phyloP scores from a whole-genome alignment of 2,797 vertebrate genomes.

The Varecia variegata region DNA sequence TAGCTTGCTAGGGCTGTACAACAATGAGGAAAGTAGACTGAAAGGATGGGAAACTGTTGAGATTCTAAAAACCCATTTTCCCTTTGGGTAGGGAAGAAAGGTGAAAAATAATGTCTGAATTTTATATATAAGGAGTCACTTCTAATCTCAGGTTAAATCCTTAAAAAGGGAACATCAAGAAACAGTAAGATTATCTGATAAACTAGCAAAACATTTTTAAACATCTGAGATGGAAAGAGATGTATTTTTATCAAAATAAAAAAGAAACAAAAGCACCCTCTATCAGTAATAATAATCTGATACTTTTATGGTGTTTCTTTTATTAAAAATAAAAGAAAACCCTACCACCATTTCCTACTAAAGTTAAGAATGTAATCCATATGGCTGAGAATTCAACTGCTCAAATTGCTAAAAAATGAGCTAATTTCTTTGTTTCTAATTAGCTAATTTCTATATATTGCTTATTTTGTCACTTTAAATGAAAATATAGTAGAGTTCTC shows the following conservation, averaged over 20 bases:
- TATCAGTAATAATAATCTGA: constrained; percentile 36
- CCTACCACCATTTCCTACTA: constrained; percentile 56
- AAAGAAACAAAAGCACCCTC: constrained; percentile 42
- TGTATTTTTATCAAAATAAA: constrained; percentile 62
- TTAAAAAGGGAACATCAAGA: neutral
- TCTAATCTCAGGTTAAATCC: constrained; percentile 19
- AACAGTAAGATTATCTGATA: constrained; percentile 21
- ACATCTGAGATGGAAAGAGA: neutral
- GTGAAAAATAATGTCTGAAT: constrained; percentile 2
- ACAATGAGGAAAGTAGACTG: neutral
- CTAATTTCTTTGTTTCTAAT: constrained; percentile 16
- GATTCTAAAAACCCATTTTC: constrained; percentile 28
- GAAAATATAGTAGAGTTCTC: constrained; percentile 32
- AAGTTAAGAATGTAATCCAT: constrained; percentile 58
- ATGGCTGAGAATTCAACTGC: constrained; percentile 53
- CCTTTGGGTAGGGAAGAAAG: neutral
- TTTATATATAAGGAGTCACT: neutral
- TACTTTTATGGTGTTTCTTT: constrained; percentile 49
- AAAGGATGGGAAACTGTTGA: neutral
- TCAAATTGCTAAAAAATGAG: constrained; percentile 47
- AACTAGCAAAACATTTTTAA: constrained; percentile 49
- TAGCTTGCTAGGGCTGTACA: neutral
- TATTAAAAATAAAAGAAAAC: constrained; percentile 45
- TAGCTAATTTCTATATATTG: constrained; percentile 42
- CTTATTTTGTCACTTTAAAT: constrained; percentile 39